Conservation (phyloP, 2,888 invertebrate species). For the Yponomeuta plumbellus region DNA sequence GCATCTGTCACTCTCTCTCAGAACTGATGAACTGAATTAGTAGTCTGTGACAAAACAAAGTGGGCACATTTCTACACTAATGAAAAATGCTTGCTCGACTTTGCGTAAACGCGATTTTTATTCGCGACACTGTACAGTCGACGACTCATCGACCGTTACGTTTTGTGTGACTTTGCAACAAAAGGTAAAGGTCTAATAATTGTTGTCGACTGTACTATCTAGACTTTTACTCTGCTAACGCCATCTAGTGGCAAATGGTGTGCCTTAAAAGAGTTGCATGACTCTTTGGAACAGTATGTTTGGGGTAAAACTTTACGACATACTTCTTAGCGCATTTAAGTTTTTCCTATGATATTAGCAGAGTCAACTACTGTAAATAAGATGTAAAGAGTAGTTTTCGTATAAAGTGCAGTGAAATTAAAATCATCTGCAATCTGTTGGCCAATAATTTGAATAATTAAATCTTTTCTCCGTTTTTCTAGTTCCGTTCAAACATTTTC, state of each 20-base stretch:
- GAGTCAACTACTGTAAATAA: background rate
- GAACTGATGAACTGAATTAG: background rate
- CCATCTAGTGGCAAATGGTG: background rate
- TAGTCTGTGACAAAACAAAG: background rate
- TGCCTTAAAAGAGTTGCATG: background rate
- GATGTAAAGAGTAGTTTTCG: too few relatives aligned
- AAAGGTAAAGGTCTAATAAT: too few relatives aligned
- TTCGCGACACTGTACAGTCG: too few relatives aligned
- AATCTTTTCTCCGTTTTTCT: background rate
- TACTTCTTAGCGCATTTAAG: background rate
- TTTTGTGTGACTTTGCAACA: too few relatives aligned
- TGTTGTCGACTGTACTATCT: too few relatives aligned
- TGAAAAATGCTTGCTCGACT: background rate
- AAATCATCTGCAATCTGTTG: too few relatives aligned
- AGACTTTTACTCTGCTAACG: background rate
- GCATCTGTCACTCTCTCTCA: too few relatives aligned
- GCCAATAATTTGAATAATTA: background rate
- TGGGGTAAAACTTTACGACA: constrained; percentile 3
- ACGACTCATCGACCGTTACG: too few relatives aligned
- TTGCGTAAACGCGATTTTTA: background rate
- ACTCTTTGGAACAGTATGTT: background rate
- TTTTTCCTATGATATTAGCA: background rate
- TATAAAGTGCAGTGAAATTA: too few relatives aligned
- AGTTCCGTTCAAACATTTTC: background rate
- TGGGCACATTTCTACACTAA: background rate